A percentile compares a stretch with the other conserved stretches of the same genome.
Conservation (phyloP, 2,797 vertebrate genomes). For the Bradypodion pumilum region DNA sequence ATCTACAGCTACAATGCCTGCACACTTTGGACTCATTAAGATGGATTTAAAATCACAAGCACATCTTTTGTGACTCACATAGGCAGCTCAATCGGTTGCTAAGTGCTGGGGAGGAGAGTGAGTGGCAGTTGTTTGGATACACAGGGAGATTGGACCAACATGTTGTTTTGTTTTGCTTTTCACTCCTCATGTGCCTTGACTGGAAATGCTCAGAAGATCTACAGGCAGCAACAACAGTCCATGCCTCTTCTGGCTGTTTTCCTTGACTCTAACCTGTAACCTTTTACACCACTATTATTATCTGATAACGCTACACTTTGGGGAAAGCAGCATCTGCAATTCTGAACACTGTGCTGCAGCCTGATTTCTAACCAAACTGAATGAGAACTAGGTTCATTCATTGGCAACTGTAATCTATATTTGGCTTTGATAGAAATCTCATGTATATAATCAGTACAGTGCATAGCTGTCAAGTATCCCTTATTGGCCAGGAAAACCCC, state of each 20-base stretch:
- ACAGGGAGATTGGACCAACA: constrained; percentile 11
- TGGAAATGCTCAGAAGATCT: neutral
- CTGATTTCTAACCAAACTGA: constrained; percentile 22
- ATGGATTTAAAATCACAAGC: neutral
- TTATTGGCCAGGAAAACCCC: too few species aligned
- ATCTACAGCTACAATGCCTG: neutral
- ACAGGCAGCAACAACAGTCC: neutral
- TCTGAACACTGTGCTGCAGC: constrained; percentile 29
- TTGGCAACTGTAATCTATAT: neutral
- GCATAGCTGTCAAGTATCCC: too few species aligned
- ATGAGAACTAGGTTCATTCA: neutral
- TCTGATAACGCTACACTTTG: constrained; percentile 11
- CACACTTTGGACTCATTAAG: constrained; percentile 19
- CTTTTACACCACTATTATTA: constrained; percentile 22
- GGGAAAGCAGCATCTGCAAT: neutral
- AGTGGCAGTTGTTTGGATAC: constrained; percentile 20
- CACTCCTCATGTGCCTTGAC: neutral
- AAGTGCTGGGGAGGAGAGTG: constrained; percentile 5
- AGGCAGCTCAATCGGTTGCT: neutral
- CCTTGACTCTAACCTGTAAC: constrained; percentile 12
- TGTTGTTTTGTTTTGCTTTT: constrained; percentile 32
- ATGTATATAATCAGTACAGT: neutral
- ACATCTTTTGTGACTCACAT: neutral
- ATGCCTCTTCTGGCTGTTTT: neutral
- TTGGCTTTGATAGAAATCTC: neutral